Base-by-base conservation (phyloP, 2,888 invertebrate genomes). In the Trilocha varians region DNA sequence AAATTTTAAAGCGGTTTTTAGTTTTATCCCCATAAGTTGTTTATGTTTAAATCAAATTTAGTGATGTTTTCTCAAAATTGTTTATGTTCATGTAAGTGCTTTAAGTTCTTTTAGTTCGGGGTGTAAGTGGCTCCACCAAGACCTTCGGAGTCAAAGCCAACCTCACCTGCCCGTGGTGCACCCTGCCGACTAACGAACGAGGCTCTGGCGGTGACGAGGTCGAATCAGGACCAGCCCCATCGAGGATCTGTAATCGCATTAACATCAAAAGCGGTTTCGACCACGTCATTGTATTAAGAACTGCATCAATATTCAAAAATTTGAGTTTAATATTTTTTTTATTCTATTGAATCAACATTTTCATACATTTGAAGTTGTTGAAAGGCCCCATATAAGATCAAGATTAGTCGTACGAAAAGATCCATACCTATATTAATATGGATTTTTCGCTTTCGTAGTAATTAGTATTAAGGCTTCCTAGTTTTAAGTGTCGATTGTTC, bases 101-200 rank as follows among this genome's bases (percentile, higher is more conserved):
- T 25, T 25, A 25, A 25, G 25, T 25, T 25, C 25, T 25, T 25
- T 25, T 25, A 25, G 25, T 25, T 25, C 25, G 34, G 15, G 34
- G 34, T 34, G 34, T 34, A 34, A 34, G 34, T 13, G 34, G 13
- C 15, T 34, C 13, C 13, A 34, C 8, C 15, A 8, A 34, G 15
- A 14, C 32, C 15, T 33, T 15, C 14, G 9, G 39, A n/a, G n/a
- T 11, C 17, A 13, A 39, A 39, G 39, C 33, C 39, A 32, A 15
- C 32, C 33, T 39, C 39, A 11, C 39, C 39, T 39, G 39, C 39
- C 2, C 32, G 39, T 11, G 39, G 39, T 15, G 33, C 39, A 14
- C 39, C 39, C 39, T 39, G 39, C 39, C 16, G 39, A 32, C 9
- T 14, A 32, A 39, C 39, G 32, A 33, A 39, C 39, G 39, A 33